These are phyloP conservation scores for Campoplex nolae DNA, from an alignment of 2,888 invertebrate genomes.

Conservation along the genomic window DNA sequence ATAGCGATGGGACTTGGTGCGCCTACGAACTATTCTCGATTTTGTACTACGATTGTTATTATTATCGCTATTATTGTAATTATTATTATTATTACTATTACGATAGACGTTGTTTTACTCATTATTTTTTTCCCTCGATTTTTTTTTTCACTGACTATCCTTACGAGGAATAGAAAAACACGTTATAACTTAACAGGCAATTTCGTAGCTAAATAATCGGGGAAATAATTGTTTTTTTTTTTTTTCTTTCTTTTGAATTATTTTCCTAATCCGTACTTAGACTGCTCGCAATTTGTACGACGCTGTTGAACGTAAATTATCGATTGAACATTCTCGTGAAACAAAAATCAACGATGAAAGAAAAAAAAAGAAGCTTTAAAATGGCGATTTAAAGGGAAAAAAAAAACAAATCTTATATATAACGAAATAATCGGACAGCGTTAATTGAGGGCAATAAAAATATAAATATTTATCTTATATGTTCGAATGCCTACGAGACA, in stretches of 20 bases:
- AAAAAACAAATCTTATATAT: constrained; percentile 24
- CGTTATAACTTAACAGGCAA: constrained; percentile 10
- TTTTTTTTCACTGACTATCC: constrained; percentile 45
- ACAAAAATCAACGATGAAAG: constrained; percentile 43
- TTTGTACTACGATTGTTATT: constrained; percentile 20
- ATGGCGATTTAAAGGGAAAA: constrained; percentile 29
- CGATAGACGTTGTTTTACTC: constrained; percentile 46
- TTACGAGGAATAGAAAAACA: constrained; percentile 20
- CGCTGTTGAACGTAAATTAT: neutral
- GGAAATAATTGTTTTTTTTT: constrained; percentile 28
- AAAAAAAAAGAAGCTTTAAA: constrained; percentile 51
- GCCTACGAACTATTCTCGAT: constrained; percentile 56
- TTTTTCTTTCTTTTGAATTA: neutral
- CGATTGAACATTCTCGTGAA: neutral
- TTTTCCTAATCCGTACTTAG: constrained; percentile 53
- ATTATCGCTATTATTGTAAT: constrained; percentile 16
- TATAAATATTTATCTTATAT: constrained; percentile 66
- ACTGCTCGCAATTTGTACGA: constrained; percentile 44
- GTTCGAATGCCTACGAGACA: constrained; percentile 71
- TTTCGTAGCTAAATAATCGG: constrained; percentile 29
- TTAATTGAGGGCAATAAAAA: constrained; percentile 70
- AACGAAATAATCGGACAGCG: constrained; percentile 55
- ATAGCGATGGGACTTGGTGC: constrained; percentile 63
- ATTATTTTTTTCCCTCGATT: constrained; percentile 30
- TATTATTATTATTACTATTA: constrained; percentile 46